These are phyloP conservation scores for Phyllopteryx taeniolatus DNA, from an alignment of 2,113 vertebrate species.

Conservation along the genomic window DNA sequence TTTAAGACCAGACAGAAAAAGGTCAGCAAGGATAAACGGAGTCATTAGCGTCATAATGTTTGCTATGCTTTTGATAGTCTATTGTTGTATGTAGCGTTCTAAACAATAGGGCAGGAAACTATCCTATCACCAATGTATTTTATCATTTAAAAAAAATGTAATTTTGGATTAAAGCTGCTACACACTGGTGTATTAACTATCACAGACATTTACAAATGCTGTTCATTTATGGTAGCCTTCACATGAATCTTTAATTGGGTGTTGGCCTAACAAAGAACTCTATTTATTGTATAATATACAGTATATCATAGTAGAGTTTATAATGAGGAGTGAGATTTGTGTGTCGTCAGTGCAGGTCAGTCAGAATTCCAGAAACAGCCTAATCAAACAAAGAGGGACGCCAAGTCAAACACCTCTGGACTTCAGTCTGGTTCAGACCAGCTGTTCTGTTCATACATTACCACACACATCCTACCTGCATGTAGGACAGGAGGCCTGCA, in stretches of 20 bases:
- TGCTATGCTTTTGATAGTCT: background rate
- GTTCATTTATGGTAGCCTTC: too few species aligned
- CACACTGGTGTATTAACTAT: too few species aligned
- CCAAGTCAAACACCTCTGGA: conserved; percentile 72
- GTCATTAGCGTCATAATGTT: background rate
- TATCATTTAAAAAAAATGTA: background rate
- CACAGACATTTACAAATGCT: too few species aligned
- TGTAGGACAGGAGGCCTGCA: background rate
- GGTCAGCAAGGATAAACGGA: conserved; percentile 1
- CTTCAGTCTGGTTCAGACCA: conserved; percentile 57
- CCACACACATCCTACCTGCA: conserved; percentile 14
- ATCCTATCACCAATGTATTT: background rate
- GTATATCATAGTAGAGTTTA: conserved; percentile 3
- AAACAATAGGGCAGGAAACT: background rate
- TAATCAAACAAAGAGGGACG: conserved; percentile 67
- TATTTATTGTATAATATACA: background rate
- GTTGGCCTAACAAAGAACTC: background rate
- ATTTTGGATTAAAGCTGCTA: background rate
- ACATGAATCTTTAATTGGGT: background rate
- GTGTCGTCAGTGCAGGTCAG: conserved; percentile 49
- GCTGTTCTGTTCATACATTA: conserved; percentile 26
- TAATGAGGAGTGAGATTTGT: conserved; percentile 28
- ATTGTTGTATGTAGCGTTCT: background rate
- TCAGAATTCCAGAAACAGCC: conserved; percentile 64
- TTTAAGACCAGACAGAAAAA: conserved; percentile 19